Conservation (phyloP, 1,140 invertebrate genomes). For the Diachasmimorpha longicaudata region DNA sequence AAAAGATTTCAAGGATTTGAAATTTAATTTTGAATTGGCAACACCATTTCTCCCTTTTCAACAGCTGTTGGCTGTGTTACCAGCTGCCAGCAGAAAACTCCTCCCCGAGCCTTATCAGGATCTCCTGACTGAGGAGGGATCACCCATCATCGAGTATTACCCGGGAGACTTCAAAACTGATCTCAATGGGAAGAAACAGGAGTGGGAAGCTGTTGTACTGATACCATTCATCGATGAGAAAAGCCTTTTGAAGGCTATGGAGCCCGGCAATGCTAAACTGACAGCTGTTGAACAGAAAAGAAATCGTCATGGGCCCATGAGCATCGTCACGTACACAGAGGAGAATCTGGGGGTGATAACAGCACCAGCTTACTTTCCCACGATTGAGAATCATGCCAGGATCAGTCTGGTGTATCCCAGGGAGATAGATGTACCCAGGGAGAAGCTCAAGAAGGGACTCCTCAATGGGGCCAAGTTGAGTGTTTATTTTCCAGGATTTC, state of each 20-base stretch:
- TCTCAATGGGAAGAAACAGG: slow-evolving; percentile 92
- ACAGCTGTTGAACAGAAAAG: slow-evolving; percentile 75
- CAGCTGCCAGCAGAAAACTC: slow-evolving; percentile 80
- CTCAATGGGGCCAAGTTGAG: slow-evolving; percentile 73
- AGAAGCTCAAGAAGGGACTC: slow-evolving; percentile 76
- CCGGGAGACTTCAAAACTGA: slow-evolving; percentile 89
- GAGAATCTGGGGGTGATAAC: slow-evolving; percentile 64
- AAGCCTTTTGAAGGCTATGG: slow-evolving; percentile 71
- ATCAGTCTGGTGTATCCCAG: slow-evolving; percentile 63
- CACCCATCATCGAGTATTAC: slow-evolving; percentile 89
- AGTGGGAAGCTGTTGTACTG: slow-evolving; percentile 97
- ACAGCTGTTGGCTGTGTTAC: slow-evolving; percentile 92
- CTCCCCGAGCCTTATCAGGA: slow-evolving; percentile 82
- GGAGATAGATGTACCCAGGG: slow-evolving; percentile 68
- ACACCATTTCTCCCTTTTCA: slow-evolving; percentile 93
- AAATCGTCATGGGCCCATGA: slow-evolving; percentile 87
- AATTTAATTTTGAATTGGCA: slow-evolving; percentile 81
- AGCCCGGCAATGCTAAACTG: slow-evolving; percentile 70
- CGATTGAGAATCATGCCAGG: slow-evolving; percentile 68
- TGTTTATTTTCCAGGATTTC: slow-evolving; percentile 88
- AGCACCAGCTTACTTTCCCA: slow-evolving; percentile 73
- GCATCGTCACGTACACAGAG: slow-evolving; percentile 73
- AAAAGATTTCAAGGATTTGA: slow-evolving; percentile 76
- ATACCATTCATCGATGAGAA: slow-evolving; percentile 95
- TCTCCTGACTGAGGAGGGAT: slow-evolving; percentile 82